phyloP scores from a whole-genome alignment of 2,113 vertebrate genomes.

The Tyto alba region DNA sequence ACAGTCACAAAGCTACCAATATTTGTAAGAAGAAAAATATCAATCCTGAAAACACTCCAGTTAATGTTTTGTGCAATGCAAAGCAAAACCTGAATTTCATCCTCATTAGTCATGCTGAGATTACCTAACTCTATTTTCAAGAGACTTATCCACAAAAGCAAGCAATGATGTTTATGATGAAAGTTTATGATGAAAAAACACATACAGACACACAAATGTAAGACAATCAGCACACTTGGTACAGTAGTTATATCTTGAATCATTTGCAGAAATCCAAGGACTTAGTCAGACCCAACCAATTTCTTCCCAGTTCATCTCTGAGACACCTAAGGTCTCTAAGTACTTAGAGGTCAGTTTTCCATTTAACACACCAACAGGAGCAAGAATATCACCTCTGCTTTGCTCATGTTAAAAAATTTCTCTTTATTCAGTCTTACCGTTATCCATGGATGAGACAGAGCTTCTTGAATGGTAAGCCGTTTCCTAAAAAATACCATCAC shows the following conservation, averaged over 20 bases:
- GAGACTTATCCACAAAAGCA: not conserved
- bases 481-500: slow-evolving; percentile 77
- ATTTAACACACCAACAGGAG: not conserved
- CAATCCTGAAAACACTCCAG: not conserved
- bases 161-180: not conserved
- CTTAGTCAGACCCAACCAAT: not conserved
- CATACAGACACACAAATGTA: not conserved
- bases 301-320: not conserved
- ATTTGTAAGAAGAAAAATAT: not conserved
- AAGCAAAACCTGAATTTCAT: not conserved
- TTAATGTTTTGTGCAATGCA: not conserved
- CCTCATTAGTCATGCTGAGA: not conserved
- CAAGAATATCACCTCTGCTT: not conserved
- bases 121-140: not conserved
- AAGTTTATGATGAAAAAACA: not conserved
- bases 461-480: slow-evolving; percentile 87
- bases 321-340: not conserved
- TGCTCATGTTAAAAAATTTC: not conserved
- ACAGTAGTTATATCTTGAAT: not conserved
- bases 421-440: slow-evolving; percentile 75
- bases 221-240: not conserved
- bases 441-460: slow-evolving; percentile 92
- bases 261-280: not conserved
- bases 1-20: not conserved
- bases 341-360: not conserved